Percentiles rank a stretch among this genome's conserved stretches.
Evolutionary conservation across 2,797 vertebrate genomes (phyloP).

Genomic region (Echiichthys vipera): DNA sequence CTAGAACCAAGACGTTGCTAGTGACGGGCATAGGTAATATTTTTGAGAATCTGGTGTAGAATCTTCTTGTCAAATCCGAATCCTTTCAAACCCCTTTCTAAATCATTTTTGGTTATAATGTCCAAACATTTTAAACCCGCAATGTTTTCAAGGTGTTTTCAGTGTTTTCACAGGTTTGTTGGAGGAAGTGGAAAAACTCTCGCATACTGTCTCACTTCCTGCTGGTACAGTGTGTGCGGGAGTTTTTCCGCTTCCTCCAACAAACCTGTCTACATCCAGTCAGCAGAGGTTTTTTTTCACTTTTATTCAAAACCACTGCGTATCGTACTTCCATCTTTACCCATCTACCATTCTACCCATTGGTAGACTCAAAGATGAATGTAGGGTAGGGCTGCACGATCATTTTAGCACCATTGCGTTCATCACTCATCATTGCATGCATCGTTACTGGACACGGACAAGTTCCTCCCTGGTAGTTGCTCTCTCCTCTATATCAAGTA

Average conservation of each 20-base stretch:
- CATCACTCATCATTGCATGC: too few relatives aligned
- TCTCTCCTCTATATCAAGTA: too few relatives aligned
- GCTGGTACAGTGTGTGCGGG: not conserved
- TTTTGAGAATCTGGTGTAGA: not conserved
- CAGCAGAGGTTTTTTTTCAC: not conserved
- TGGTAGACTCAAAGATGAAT: not conserved
- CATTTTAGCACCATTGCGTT: too few relatives aligned
- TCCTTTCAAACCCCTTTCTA: not conserved
- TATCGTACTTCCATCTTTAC: not conserved
- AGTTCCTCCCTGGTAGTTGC: too few relatives aligned
- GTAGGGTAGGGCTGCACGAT: too few relatives aligned
- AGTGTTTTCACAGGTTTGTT: not conserved
- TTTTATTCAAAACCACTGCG: not conserved
- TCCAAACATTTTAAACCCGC: not conserved
- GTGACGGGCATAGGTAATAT: not conserved
- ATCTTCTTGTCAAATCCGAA: not conserved
- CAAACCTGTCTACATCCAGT: not conserved
- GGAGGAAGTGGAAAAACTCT: not conserved
- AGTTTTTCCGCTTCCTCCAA: not conserved
- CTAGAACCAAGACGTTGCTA: not conserved
- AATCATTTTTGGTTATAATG: not conserved
- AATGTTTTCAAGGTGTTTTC: too few relatives aligned
- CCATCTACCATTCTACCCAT: too few relatives aligned
- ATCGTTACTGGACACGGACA: too few relatives aligned
- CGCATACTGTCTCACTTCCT: not conserved